Percentiles rank a stretch among this genome's conserved stretches.
Conservation (phyloP, 2,797 vertebrate species). For the Lindbergichthys nudifrons region DNA sequence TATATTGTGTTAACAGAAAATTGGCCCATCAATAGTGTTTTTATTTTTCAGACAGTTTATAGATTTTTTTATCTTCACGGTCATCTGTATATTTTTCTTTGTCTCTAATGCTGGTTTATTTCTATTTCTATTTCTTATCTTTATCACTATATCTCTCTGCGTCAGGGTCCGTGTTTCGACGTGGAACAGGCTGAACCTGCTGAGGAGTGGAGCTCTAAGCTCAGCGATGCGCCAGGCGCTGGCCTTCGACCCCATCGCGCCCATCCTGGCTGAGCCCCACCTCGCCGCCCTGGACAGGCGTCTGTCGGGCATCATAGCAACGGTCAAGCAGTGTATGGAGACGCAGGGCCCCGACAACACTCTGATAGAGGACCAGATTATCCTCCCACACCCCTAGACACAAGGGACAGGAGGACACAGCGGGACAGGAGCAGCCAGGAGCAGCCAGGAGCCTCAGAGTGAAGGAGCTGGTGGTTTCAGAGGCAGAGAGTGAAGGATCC, state of each 20-base stretch:
- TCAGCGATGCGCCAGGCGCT: constrained; percentile 91
- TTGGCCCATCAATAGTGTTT: too few relatives aligned
- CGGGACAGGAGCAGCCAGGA: neutral
- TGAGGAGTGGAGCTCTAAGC: constrained; percentile 91
- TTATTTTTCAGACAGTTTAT: too few relatives aligned
- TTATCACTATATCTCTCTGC: neutral
- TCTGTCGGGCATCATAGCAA: constrained; percentile 89
- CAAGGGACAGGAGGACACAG: neutral
- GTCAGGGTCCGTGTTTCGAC: constrained; percentile 95
- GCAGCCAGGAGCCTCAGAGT: constrained; percentile 12
- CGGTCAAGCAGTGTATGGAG: constrained; percentile 95
- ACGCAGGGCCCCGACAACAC: constrained; percentile 91
- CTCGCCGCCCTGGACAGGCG: constrained; percentile 92
- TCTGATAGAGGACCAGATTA: constrained; percentile 97
- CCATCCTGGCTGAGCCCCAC: constrained; percentile 90
- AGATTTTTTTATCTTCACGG: too few relatives aligned
- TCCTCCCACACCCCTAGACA: constrained; percentile 92
- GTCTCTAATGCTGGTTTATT: too few relatives aligned
- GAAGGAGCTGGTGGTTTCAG: constrained; percentile 7
- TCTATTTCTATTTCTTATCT: too few relatives aligned
- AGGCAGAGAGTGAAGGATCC: constrained; percentile 16
- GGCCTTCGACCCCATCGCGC: constrained; percentile 91
- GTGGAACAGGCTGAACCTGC: constrained; percentile 94
- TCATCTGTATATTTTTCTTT: too few relatives aligned
- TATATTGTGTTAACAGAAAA: too few relatives aligned